phyloP scores from a whole-genome alignment of 2,797 vertebrate genomes.

The Syndactyla subalaris region DNA sequence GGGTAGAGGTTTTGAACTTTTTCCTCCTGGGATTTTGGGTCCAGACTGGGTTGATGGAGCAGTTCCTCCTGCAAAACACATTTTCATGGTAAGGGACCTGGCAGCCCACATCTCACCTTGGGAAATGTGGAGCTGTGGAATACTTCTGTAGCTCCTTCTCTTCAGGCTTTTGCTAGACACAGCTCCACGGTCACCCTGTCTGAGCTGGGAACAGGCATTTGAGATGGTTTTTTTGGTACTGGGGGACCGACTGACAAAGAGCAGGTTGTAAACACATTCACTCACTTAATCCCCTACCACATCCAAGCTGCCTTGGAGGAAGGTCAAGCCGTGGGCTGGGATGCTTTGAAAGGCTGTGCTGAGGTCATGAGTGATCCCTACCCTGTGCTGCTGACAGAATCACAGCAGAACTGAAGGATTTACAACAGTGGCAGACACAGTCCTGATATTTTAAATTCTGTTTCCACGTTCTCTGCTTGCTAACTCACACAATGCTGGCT shows the following conservation, averaged over 20 bases:
- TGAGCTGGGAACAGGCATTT: neutral
- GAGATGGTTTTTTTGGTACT: neutral
- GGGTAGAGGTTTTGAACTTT: neutral
- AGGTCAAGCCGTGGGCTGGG: neutral
- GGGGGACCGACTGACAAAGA: neutral
- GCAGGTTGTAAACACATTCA: neutral
- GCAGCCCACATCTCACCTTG: accelerated
- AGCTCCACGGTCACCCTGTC: neutral
- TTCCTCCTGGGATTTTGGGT: neutral
- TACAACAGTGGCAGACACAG: neutral
- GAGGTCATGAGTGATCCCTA: neutral
- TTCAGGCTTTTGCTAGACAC: neutral
- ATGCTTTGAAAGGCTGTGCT: neutral
- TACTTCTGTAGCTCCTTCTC: neutral
- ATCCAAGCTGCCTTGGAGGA: neutral
- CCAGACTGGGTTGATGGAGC: neutral
- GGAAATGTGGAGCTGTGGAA: neutral
- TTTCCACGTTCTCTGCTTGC: neutral
- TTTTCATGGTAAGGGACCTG: neutral
- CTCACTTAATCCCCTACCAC: neutral
- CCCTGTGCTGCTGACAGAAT: neutral
- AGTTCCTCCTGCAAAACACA: neutral
- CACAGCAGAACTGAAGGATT: neutral
- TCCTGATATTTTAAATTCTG: neutral
- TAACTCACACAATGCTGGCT: neutral